Percentiles rank a stretch among this genome's conserved stretches.
phyloP scores from a whole-genome alignment of 1,140 invertebrate genomes.

The Gyrodactylus salaris region DNA sequence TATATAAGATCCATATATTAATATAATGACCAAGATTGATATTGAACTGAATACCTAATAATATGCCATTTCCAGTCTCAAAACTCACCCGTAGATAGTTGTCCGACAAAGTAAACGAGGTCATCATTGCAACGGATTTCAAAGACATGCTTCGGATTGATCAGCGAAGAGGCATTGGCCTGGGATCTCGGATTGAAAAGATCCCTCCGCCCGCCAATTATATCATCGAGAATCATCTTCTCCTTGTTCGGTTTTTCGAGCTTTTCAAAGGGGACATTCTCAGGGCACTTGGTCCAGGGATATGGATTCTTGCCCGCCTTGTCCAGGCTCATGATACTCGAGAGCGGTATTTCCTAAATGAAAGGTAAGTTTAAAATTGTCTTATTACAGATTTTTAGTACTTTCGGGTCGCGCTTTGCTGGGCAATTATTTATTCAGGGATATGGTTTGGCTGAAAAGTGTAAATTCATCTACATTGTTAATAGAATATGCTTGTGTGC shows the following conservation, averaged over 20 bases:
- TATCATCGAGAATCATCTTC: not conserved
- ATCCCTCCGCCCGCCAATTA: not conserved
- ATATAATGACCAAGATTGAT: too few relatives aligned
- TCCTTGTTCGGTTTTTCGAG: not conserved
- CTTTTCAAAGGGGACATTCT: not conserved
- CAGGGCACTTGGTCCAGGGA: conserved; percentile 3
- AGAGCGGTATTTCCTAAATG: conserved; percentile 16
- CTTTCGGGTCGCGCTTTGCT: too few relatives aligned
- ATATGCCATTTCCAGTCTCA: not conserved
- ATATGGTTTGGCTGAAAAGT: too few relatives aligned
- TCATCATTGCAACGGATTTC: conserved; percentile 12
- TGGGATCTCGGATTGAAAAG: not conserved
- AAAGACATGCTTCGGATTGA: conserved; percentile 15
- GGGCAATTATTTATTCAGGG: too few relatives aligned
- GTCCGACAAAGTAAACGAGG: not conserved
- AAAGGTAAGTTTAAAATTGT: not conserved
- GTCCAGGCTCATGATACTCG: conserved; percentile 14
- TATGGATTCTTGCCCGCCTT: conserved; percentile 11
- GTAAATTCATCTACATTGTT: too few relatives aligned
- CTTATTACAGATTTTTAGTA: not conserved
- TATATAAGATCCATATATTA: too few relatives aligned
- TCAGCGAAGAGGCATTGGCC: conserved; percentile 10
- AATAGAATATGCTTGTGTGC: too few relatives aligned
- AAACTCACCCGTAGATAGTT: not conserved
- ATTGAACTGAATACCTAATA: too few relatives aligned